Conservation (phyloP, 2,888 invertebrate genomes). For the Drosophila mercatorum region DNA sequence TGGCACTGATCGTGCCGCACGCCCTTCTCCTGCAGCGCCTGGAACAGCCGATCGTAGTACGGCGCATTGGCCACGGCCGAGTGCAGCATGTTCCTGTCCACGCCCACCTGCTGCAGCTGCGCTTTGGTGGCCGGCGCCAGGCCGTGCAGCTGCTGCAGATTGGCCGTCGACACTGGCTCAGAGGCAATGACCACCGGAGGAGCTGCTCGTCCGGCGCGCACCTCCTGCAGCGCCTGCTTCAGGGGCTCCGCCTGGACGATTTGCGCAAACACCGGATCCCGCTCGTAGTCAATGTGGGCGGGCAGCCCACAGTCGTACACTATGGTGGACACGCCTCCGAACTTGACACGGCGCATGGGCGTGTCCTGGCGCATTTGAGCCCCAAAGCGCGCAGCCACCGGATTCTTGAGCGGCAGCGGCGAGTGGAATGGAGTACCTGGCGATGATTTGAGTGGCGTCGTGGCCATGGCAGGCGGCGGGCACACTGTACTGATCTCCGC, state of each 20-base stretch:
- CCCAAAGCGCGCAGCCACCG: slow-evolving; percentile 74
- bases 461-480: slow-evolving; percentile 35
- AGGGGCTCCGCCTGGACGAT: slow-evolving; percentile 82
- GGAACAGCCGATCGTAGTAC: slow-evolving; percentile 87
- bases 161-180: slow-evolving; percentile 47
- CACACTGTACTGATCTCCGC: slow-evolving; percentile 86
- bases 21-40: slow-evolving; percentile 86
- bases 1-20: slow-evolving; percentile 86
- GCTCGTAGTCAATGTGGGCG: slow-evolving; percentile 80
- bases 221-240: slow-evolving; percentile 72
- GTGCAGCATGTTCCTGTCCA: slow-evolving; percentile 86
- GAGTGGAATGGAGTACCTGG: slow-evolving; percentile 77
- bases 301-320: slow-evolving; percentile 82
- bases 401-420: slow-evolving; percentile 80
- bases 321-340: slow-evolving; percentile 78
- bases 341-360: slow-evolving; percentile 83
- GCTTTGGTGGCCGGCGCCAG: slow-evolving; percentile 84
- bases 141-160: slow-evolving; percentile 84
- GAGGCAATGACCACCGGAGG: slow-evolving; percentile 51
- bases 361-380: slow-evolving; percentile 83
- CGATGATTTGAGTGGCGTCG: slow-evolving; percentile 50
- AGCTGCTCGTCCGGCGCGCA: slow-evolving; percentile 44
- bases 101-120: slow-evolving; percentile 86
- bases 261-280: slow-evolving; percentile 81
- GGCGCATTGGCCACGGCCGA: slow-evolving; percentile 87